Evolutionary conservation across 2,113 vertebrate species (phyloP), one percentile per base, ranked within the genome.

Genomic region (Hyla sarda): DNA sequence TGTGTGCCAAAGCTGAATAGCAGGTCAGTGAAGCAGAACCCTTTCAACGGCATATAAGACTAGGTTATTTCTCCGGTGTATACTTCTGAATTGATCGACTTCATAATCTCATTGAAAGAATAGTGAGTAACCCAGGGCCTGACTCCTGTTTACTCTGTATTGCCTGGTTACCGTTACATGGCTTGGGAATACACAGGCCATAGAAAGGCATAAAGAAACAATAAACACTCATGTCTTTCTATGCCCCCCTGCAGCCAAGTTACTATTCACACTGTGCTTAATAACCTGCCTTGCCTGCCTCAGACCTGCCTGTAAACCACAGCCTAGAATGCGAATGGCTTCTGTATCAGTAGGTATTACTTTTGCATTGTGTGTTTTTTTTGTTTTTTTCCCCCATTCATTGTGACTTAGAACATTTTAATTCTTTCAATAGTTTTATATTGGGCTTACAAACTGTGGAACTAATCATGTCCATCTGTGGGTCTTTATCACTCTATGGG

Each of bases 111-210:
- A 52, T 88, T 76, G 65, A 79, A 41, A 12, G 83, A 88, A 88
- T 80, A 71, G 71, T 10, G 45, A 25, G 25, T 34, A 82, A 2
- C 23, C 23, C 3, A 10, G 25, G 54, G 87, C 17, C 62, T 79
- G 87, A 73, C 75, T 23, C 4, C 21, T 92, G 89, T 92, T 92
- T 90, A 67, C 88, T 89, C 67, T 23, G 12, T 23, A 5, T 25
- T 79, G 1, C 86, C 10, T 93, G 58, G 92, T 90, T 91, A 93
- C 90, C 13, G 32, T 84, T 50, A 6, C 23, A 30, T 90, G 87
- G 23, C 85, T 90, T 90, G 88, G 88, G 85, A 88, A 90, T 91
- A 90, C 76, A 83, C 86, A 90, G 34, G 47, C 7, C 85, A 10
- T 11, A 37, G 47, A 83, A 84, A 89, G 62, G 7, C 86, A 8